phyloP scores from a whole-genome alignment of 2,888 invertebrate genomes.

The Brachyopa scutellaris region DNA sequence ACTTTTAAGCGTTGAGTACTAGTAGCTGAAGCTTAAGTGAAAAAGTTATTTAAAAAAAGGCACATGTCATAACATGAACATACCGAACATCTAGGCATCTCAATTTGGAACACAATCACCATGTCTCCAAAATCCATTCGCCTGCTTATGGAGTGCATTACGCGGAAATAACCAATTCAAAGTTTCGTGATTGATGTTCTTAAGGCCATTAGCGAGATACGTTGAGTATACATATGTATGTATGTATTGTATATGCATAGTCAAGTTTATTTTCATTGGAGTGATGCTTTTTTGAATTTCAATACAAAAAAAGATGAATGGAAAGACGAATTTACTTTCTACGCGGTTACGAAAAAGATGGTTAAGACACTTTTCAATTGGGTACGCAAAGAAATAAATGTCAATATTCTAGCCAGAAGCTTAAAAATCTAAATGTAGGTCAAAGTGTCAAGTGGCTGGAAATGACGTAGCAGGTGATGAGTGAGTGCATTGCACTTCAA shows the following conservation, averaged over 20 bases:
- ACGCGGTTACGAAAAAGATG: conserved; percentile 7
- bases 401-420: conserved; percentile 1
- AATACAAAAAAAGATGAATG: neutral
- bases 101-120: too few relatives aligned
- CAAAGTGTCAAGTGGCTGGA: conserved; percentile 26
- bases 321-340: conserved; percentile 42
- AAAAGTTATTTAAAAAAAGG: too few relatives aligned
- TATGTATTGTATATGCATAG: too few relatives aligned
- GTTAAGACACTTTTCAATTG: too few relatives aligned
- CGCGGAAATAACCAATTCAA: conserved; percentile 7
- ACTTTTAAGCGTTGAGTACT: neutral
- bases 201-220: neutral
- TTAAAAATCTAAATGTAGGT: conserved; percentile 3
- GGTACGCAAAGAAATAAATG: too few relatives aligned
- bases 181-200: conserved; percentile 26
- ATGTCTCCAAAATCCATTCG: neutral
- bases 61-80: too few relatives aligned
- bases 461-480: neutral
- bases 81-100: too few relatives aligned
- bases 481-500: too few relatives aligned
- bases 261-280: conserved; percentile 2
- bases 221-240: too few relatives aligned
- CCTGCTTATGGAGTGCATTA: neutral
- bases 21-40: too few relatives aligned
- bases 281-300: conserved; percentile 29